Percentiles rank a stretch among this genome's conserved stretches.
Conservation (phyloP, 1,140 invertebrate genomes). For the Acyrthosiphon pisum region DNA sequence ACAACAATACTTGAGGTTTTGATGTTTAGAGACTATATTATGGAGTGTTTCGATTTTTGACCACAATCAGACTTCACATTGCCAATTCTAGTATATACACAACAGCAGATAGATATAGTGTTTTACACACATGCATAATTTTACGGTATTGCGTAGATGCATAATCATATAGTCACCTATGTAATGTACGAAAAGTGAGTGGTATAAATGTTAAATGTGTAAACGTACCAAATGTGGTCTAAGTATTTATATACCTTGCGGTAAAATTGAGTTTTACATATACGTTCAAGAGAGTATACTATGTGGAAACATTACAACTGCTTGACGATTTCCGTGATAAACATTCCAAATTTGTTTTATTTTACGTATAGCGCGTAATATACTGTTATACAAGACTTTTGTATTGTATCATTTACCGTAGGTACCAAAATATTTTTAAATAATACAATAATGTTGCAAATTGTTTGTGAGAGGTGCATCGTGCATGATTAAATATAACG, state of each 20-base stretch:
- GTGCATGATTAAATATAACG: neutral
- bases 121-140: neutral
- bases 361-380: neutral
- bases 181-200: constrained; percentile 5
- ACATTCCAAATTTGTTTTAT: neutral
- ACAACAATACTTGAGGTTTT: constrained; percentile 14
- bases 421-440: neutral
- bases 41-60: neutral
- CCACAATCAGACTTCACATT: neutral
- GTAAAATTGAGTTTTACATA: neutral
- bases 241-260: constrained; percentile 3
- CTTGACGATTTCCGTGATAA: neutral
- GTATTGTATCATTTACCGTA: too few species aligned
- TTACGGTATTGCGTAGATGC: neutral
- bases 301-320: neutral
- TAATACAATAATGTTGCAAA: neutral
- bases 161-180: neutral
- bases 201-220: neutral
- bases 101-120: neutral
- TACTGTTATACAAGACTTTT: neutral
- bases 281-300: neutral
- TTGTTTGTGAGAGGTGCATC: neutral
- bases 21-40: neutral
- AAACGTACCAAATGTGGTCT: constrained; percentile 15
- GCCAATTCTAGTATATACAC: neutral